Evolutionary conservation across 2,888 invertebrate species (phyloP).

Genomic region (Noctua fimbriata): DNA sequence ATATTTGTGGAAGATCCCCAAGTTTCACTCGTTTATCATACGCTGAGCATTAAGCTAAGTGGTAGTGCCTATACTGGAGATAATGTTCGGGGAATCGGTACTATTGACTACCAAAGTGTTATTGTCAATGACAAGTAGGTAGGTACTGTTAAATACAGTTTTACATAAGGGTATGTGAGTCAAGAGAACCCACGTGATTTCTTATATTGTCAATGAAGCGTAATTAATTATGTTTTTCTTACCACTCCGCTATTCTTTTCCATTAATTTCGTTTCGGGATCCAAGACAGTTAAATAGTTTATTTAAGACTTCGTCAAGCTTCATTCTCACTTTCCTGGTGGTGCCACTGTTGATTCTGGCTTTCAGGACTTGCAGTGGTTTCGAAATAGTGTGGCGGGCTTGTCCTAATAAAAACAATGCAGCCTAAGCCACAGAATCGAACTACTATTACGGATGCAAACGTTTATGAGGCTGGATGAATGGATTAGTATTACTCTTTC

Average conservation of each 20-base stretch:
- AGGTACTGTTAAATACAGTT: not conserved
- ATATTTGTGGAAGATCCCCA: constrained; percentile 42
- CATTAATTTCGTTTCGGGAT: too few species aligned
- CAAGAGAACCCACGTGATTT: not conserved
- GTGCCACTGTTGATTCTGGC: too few species aligned
- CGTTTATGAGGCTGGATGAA: not conserved
- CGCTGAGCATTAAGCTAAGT: constrained; percentile 38
- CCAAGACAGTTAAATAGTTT: too few species aligned
- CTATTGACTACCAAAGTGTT: constrained; percentile 28
- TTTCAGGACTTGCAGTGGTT: too few species aligned
- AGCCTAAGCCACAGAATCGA: not conserved
- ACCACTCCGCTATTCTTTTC: too few species aligned
- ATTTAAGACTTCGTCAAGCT: too few species aligned
- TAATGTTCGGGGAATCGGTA: constrained; percentile 15
- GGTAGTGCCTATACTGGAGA: constrained; percentile 21
- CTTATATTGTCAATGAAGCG: not conserved
- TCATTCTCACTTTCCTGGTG: too few species aligned
- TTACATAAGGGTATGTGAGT: not conserved
- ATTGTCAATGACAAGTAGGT: constrained; percentile 2
- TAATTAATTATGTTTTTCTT: not conserved
- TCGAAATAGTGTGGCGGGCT: too few species aligned
- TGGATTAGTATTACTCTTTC: not conserved
- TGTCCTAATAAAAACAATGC: too few species aligned
- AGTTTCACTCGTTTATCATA: constrained; percentile 50
- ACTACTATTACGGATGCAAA: not conserved